Base-by-base conservation (phyloP, 2,888 invertebrate genomes). In the Drosophila neotestacea region DNA sequence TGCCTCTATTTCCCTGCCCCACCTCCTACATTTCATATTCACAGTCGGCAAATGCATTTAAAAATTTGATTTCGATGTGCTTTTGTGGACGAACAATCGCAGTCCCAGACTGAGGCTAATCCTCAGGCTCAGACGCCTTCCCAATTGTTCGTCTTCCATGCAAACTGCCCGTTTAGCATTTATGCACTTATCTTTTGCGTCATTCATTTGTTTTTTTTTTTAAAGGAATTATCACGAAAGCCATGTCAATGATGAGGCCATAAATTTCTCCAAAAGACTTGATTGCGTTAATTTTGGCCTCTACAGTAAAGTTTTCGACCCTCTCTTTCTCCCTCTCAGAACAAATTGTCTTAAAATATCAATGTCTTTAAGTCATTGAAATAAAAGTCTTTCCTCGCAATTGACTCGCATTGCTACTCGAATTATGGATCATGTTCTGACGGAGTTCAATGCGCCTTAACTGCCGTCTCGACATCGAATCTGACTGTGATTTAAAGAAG, bases 11-110 rank as follows among this genome's bases (percentile, higher is more conserved):
- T 39, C 32, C 36, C 42, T 10, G 39, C 47, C 39, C 54, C 39
- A 32, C 62, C 6, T 9, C 34, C 22, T 16, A 34, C 34, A 55
- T 27, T 27, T 11, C 22, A 28, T 54, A 39, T 34, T 50, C 50
- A 28, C 60, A 73, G 46, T 59, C 58, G 58, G 51, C 70, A 71
- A 83, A 73, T 79, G 78, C 76, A 78, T 84, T 85, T 77, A 73
- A 73, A 74, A 79, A 82, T 81, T 67, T 66, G 64, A 67, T 73
- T 73, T 61, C 71, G 70, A 58, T 75, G 68, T 67, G 54, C 70
- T 70, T 55, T 58, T 72, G 74, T 70, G 69, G 38, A 60, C 81
- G 73, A 50, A 63, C 81, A 70, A 54, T 72, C 48, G 58, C 67
- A 46, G 46, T 27, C 56, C 27, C 47, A 38, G 48, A 48, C 61